Conservation (phyloP, 2,113 vertebrate species). For the Peromyscus maniculatus region DNA sequence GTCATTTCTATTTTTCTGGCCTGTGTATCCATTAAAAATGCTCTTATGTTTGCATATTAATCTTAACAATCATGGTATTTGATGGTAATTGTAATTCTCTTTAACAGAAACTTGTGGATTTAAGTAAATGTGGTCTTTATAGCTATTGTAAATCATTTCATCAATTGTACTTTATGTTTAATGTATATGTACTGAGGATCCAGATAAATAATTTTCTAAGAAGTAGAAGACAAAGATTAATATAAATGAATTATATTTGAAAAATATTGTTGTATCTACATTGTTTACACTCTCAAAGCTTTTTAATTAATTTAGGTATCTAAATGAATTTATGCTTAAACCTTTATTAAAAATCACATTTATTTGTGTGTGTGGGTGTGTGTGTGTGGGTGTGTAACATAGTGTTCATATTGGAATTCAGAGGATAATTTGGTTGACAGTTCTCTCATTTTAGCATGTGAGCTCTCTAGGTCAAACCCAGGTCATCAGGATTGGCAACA, state of each 20-base stretch:
- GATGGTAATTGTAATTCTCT: neutral
- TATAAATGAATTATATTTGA: neutral
- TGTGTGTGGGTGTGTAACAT: neutral
- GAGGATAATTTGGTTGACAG: too few species aligned
- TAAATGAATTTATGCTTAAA: neutral
- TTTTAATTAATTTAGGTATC: constrained; percentile 20
- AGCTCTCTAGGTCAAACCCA: neutral
- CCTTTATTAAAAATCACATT: neutral
- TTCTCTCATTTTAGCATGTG: neutral
- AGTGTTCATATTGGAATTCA: neutral
- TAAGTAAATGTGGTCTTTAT: neutral
- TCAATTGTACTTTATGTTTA: neutral
- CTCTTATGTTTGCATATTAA: neutral
- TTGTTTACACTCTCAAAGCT: neutral
- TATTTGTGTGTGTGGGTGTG: neutral
- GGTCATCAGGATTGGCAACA: neutral
- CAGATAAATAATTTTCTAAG: neutral
- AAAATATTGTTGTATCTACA: neutral
- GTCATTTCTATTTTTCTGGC: neutral
- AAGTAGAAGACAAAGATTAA: neutral
- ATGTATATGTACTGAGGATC: neutral
- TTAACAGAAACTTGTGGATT: neutral
- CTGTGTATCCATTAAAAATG: constrained; percentile 4
- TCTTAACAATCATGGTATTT: constrained; percentile 3
- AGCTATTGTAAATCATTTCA: neutral